A percentile compares a stretch with the other conserved stretches of the same genome.
Conservation (phyloP, 2,888 invertebrate genomes). For the Masnerella sp. region DNA sequence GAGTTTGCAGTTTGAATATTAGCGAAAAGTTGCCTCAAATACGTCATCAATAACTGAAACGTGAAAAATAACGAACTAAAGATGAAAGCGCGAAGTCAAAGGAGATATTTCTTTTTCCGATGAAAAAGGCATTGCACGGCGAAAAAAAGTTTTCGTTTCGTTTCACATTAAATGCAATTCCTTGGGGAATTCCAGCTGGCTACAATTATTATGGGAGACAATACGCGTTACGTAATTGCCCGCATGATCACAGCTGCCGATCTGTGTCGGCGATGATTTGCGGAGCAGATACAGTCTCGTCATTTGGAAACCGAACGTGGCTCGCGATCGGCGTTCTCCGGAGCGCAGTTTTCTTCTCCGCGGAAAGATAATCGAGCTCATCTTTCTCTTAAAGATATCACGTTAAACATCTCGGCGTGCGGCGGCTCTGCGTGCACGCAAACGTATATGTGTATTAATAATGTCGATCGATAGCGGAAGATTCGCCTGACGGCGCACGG, state of each 20-base stretch:
- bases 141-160: not conserved
- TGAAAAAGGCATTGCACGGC: not conserved
- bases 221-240: constrained; percentile 16
- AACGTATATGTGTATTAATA: constrained; percentile 28
- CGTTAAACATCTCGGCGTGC: constrained; percentile 43
- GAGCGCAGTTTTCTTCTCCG: constrained; percentile 18
- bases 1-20: no score
- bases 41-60: no score
- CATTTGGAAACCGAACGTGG: not conserved
- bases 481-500: constrained; percentile 28
- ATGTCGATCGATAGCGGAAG: constrained; percentile 46
- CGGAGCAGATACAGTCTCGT: constrained; percentile 52
- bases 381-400: constrained; percentile 34
- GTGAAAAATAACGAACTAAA: no score
- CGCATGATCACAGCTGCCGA: constrained; percentile 22
- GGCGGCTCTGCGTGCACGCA: constrained; percentile 11
- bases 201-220: constrained; percentile 19
- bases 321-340: not conserved
- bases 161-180: constrained; percentile 10
- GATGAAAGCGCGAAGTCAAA: constrained; percentile 17
- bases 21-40: no score
- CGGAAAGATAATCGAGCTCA: constrained; percentile 38
- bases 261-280: constrained; percentile 67
- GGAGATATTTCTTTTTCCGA: not conserved
- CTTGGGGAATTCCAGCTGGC: constrained; percentile 1